phyloP scores from a whole-genome alignment of 2,797 vertebrate genomes.

The Mormyrops attenuatus region DNA sequence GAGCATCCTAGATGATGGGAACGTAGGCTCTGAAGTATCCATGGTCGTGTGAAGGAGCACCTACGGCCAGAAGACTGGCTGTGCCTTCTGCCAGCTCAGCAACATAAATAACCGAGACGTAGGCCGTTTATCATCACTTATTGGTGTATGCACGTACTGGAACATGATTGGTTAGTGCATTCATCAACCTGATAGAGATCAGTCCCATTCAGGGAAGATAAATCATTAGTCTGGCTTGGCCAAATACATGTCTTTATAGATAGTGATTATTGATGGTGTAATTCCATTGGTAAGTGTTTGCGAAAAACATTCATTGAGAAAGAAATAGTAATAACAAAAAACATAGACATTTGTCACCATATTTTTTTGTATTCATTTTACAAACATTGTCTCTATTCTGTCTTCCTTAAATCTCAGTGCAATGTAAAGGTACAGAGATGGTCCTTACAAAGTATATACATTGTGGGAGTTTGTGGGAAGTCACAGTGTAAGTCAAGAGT shows the following conservation, averaged over 20 bases:
- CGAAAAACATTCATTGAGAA: conserved; percentile 41
- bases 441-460: not conserved
- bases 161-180: conserved; percentile 98
- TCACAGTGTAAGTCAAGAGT: not conserved
- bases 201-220: conserved; percentile 85
- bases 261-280: conserved; percentile 99
- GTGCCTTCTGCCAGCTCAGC: conserved; percentile 32
- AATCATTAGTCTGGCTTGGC: conserved; percentile 92
- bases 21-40: not conserved
- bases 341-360: conserved; percentile 12
- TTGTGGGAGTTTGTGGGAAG: not conserved
- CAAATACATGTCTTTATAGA: conserved; percentile 87
- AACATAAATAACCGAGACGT: conserved; percentile 80
- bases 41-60: conserved; percentile 11
- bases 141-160: conserved; percentile 90
- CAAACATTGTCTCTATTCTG: not conserved
- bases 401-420: not conserved
- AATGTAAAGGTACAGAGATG: not conserved
- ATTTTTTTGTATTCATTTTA: not conserved
- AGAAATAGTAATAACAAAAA: conserved; percentile 19
- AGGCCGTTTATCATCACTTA: conserved; percentile 90
- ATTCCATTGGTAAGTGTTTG: conserved; percentile 83
- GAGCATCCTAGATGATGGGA: conserved; percentile 35
- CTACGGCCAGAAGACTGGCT: conserved; percentile 26
- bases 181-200: conserved; percentile 99